phyloP scores from a whole-genome alignment of 1,140 invertebrate genomes.

The Drosophila repletoides region DNA sequence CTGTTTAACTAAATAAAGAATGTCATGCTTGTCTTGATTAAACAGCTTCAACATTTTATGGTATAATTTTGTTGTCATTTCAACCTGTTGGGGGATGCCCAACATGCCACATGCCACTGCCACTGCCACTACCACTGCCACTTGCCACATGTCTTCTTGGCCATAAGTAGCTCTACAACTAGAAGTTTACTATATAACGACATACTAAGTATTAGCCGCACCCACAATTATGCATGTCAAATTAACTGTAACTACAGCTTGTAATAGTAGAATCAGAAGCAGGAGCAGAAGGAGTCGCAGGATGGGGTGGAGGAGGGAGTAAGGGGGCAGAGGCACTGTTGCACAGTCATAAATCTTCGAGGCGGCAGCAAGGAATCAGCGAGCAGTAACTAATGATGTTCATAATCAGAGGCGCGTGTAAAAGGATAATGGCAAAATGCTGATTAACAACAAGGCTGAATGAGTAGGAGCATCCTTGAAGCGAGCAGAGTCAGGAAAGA shows the following conservation, averaged over 20 bases:
- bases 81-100: conserved; percentile 21
- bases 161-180: not conserved
- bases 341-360: conserved; percentile 66
- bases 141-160: no score
- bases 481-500: not conserved
- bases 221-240: conserved; percentile 75
- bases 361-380: conserved; percentile 50
- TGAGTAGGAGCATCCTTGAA: not conserved
- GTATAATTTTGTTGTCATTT: conserved; percentile 5
- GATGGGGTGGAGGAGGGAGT: not conserved
- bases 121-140: no score
- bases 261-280: conserved; percentile 35
- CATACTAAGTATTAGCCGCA: conserved; percentile 22
- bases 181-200: not conserved
- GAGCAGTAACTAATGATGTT: conserved; percentile 77
- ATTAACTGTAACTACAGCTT: conserved; percentile 66
- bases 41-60: not conserved
- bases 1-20: conserved; percentile 24
- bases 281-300: no score
- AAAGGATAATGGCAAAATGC: conserved; percentile 67
- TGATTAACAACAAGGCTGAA: conserved; percentile 55
- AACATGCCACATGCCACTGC: conserved; percentile 5
- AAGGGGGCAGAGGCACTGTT: not conserved
- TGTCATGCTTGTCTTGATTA: conserved; percentile 2
- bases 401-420: conserved; percentile 77